Percentiles rank a stretch among this genome's conserved stretches.
These are phyloP conservation scores for Drosophila multiciliata DNA, from an alignment of 2,888 invertebrate genomes.

Conservation along the genomic window DNA sequence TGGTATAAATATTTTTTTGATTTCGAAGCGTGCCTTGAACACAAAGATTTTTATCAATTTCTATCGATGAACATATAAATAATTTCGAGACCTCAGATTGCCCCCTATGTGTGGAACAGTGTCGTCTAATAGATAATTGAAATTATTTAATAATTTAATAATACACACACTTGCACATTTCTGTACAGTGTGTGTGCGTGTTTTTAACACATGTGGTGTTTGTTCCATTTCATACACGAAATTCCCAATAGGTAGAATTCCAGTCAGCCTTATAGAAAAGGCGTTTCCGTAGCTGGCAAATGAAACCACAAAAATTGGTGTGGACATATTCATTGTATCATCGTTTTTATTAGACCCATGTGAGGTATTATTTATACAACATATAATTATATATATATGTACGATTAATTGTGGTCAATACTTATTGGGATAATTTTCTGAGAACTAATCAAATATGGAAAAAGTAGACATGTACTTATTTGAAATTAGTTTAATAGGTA, in stretches of 20 bases:
- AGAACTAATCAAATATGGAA: neutral
- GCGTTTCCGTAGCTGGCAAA: slow-evolving; percentile 6
- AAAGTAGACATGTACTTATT: neutral
- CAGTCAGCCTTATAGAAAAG: slow-evolving; percentile 14
- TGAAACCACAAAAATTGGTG: slow-evolving; percentile 26
- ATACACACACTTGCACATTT: neutral
- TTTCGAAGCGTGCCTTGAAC: slow-evolving; percentile 30
- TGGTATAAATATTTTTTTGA: slow-evolving; percentile 2
- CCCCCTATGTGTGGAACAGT: slow-evolving; percentile 26
- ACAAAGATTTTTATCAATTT: slow-evolving; percentile 43
- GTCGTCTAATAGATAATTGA: slow-evolving; percentile 54
- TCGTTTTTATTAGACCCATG: neutral
- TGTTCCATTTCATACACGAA: slow-evolving; percentile 29
- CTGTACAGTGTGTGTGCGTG: neutral
- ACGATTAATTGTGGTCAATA: neutral
- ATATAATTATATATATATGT: neutral
- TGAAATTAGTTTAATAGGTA: neutral
- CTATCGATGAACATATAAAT: slow-evolving; percentile 20
- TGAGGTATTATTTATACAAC: neutral
- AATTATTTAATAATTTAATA: slow-evolving; percentile 45
- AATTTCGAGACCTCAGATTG: slow-evolving; percentile 48
- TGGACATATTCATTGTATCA: slow-evolving; percentile 11
- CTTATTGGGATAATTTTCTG: neutral
- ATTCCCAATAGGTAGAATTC: slow-evolving; percentile 23
- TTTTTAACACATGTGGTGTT: slow-evolving; percentile 5